These are phyloP conservation scores for Cassiopea xamachana DNA, from an alignment of 30 jellyfish, hydroid and myxozoan genomes.

Conservation along the genomic window DNA sequence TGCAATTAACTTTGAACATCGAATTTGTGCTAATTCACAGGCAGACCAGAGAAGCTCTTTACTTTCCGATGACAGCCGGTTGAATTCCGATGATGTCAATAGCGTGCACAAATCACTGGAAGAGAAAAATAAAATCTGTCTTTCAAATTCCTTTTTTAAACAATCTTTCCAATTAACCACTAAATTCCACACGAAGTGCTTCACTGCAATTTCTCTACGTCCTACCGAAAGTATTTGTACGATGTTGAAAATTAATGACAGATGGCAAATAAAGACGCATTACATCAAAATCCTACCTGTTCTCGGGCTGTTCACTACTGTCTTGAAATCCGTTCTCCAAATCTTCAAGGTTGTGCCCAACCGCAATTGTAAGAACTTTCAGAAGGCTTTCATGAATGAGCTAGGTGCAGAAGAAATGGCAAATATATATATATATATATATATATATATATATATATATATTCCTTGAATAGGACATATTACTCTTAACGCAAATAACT, in stretches of 20 bases:
- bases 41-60: conserved; percentile 92
- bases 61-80: conserved; percentile 82
- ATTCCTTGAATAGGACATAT: background rate
- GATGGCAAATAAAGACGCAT: background rate
- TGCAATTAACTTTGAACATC: conserved; percentile 90
- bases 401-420: conserved; percentile 15
- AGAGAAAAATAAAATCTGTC: background rate
- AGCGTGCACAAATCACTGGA: conserved; percentile 50
- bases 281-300: background rate
- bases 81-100: conserved; percentile 67
- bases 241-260: no score
- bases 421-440: background rate
- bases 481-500: background rate
- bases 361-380: conserved; percentile 77
- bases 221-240: no score
- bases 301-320: background rate
- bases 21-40: conserved; percentile 92
- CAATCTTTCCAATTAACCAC: no score
- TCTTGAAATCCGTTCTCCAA: conserved; percentile 23
- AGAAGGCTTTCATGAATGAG: conserved; percentile 77
- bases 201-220: no score
- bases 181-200: no score
- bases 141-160: no score
- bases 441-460: no score
- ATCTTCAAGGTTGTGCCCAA: conserved; percentile 69